A percentile compares a stretch with the other conserved stretches of the same genome.
These are phyloP conservation scores for Aegotheles bennettii DNA, from an alignment of 2,113 vertebrate species.

Conservation along the genomic window DNA sequence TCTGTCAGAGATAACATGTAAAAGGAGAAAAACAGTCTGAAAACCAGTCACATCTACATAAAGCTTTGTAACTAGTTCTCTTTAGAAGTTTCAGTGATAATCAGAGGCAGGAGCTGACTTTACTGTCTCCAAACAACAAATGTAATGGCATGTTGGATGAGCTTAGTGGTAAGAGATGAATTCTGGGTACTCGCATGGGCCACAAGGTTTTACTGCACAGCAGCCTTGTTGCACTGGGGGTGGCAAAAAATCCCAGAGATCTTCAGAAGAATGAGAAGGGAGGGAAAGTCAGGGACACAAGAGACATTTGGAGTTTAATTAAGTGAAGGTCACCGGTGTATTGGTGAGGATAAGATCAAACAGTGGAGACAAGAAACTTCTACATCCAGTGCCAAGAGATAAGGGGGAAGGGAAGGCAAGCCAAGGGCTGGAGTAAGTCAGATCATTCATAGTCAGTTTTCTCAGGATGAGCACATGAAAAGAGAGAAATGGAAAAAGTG, in stretches of 20 bases:
- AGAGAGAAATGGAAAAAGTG: neutral
- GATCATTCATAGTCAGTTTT: neutral
- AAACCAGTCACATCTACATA: neutral
- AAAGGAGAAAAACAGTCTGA: neutral
- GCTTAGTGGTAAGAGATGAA: neutral
- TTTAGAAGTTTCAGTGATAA: neutral
- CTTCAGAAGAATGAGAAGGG: neutral
- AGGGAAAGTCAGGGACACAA: neutral
- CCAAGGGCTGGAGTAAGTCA: neutral
- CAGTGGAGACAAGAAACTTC: neutral
- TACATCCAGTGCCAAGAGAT: neutral
- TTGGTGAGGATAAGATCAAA: neutral
- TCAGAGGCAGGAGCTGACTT: neutral
- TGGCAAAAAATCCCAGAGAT: neutral
- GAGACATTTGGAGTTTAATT: neutral
- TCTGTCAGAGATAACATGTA: rapidly evolving
- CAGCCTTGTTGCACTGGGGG: neutral
- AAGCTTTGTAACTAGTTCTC: neutral
- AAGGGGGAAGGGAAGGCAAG: neutral
- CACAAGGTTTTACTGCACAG: neutral
- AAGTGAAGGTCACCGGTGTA: neutral
- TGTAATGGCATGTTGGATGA: neutral
- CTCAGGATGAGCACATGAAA: neutral
- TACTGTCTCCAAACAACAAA: neutral
- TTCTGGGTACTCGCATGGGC: neutral